Evolutionary conservation across 2,113 vertebrate genomes (phyloP).

Genomic region (Mionectes macconnelli): DNA sequence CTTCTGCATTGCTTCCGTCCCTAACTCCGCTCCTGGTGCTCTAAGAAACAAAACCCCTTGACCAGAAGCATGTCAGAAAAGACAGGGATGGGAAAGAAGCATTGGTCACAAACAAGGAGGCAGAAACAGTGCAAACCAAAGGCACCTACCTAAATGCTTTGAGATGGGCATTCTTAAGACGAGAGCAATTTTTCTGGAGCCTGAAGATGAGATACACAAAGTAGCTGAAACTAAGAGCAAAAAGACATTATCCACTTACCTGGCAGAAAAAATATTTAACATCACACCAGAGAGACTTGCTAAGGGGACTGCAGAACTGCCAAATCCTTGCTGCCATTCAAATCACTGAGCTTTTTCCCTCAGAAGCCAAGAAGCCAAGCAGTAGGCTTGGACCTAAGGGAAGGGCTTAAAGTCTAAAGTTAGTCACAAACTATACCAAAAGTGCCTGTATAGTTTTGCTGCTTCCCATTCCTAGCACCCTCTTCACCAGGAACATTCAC

Average conservation of each 20-base stretch:
- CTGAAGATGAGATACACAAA: neutral
- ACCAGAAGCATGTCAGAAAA: neutral
- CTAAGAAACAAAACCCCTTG: neutral
- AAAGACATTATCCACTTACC: neutral
- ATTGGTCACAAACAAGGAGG: neutral
- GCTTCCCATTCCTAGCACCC: neutral
- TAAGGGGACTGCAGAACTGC: neutral
- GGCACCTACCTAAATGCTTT: neutral
- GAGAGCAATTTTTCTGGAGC: neutral
- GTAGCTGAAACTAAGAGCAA: neutral
- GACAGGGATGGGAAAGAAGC: slow-evolving; percentile 23
- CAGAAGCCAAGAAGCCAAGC: neutral
- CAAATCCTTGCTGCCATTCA: neutral
- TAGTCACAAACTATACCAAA: neutral
- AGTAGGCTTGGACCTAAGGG: neutral
- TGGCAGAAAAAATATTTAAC: neutral
- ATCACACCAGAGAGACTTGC: neutral
- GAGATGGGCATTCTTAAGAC: neutral
- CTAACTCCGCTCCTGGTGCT: neutral
- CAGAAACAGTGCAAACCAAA: neutral
- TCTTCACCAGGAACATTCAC: neutral
- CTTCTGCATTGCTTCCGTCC: slow-evolving; percentile 32
- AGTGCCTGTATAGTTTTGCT: neutral
- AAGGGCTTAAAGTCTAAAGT: neutral
- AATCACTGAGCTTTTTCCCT: neutral